A percentile compares a stretch with the other conserved stretches of the same genome.
Evolutionary conservation across 2,888 invertebrate species (phyloP).

Genomic region (Panzeria rudis): DNA sequence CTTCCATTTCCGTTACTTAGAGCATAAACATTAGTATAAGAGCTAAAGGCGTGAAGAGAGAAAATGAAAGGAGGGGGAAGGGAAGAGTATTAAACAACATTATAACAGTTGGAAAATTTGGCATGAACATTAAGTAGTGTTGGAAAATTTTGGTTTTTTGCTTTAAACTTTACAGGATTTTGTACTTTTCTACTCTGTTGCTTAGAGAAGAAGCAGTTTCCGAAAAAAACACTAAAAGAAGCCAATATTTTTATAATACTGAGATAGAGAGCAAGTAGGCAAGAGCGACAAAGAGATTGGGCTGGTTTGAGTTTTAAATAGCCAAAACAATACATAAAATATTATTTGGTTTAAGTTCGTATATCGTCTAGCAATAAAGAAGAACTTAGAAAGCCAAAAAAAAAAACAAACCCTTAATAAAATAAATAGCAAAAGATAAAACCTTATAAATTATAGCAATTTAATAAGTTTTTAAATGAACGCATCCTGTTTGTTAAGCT

Average conservation of each 20-base stretch:
- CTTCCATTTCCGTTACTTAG: constrained; percentile 64
- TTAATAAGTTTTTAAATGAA: constrained; percentile 82
- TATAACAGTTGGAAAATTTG: constrained; percentile 31
- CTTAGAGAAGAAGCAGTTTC: constrained; percentile 53
- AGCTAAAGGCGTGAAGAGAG: background rate
- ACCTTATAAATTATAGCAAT: constrained; percentile 82
- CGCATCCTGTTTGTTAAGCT: constrained; percentile 76
- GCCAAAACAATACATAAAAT: constrained; percentile 25
- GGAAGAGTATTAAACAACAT: background rate
- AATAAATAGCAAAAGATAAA: constrained; percentile 76
- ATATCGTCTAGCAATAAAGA: background rate
- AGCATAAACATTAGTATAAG: background rate
- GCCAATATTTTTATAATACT: background rate
- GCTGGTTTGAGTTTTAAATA: background rate
- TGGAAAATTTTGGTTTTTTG: constrained; percentile 33
- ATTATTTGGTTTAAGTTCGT: constrained; percentile 14
- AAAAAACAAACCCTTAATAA: background rate
- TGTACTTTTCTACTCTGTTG: constrained; percentile 58
- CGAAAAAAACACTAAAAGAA: constrained; percentile 9
- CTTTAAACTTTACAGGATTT: constrained; percentile 63
- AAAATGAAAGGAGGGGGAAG: background rate
- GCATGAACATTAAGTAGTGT: constrained; percentile 15
- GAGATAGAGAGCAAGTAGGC: no score
- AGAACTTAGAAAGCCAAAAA: constrained; percentile 7
- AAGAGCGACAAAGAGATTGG: background rate